These are phyloP conservation scores for Philonicus albiceps DNA, from an alignment of 2,888 invertebrate species.

Conservation along the genomic window DNA sequence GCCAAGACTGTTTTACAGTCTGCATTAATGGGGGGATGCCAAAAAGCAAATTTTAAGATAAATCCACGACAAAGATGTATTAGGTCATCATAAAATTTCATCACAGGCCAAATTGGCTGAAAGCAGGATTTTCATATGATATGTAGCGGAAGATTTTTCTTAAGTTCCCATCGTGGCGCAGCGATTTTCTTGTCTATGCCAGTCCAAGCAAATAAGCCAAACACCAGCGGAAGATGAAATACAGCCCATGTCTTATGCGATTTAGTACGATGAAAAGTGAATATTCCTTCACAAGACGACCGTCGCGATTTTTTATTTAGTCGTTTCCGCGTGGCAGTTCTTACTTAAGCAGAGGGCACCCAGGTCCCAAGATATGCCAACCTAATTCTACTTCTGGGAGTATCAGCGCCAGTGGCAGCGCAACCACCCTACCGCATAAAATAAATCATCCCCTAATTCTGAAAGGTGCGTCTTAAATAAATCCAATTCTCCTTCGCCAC, in stretches of 20 bases:
- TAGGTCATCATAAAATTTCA: conserved; percentile 41
- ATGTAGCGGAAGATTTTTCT: conserved; percentile 40
- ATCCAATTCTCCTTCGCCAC: conserved; percentile 29
- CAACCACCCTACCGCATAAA: conserved; percentile 34
- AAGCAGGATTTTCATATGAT: conserved; percentile 34
- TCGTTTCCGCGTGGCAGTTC: conserved; percentile 31
- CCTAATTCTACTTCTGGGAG: conserved; percentile 26
- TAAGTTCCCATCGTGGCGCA: conserved; percentile 13
- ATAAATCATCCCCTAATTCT: conserved; percentile 43
- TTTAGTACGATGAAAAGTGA: conserved; percentile 25
- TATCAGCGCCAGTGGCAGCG: conserved; percentile 8
- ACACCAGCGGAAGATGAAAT: conserved; percentile 18
- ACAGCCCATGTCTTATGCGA: conserved; percentile 20
- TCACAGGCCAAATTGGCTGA: conserved; percentile 38
- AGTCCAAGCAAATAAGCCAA: conserved; percentile 34
- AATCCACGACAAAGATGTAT: conserved; percentile 35
- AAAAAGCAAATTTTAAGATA: conserved; percentile 5
- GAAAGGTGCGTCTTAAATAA: conserved; percentile 43
- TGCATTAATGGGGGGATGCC: neutral
- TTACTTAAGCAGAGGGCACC: conserved; percentile 20
- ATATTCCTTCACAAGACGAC: conserved; percentile 24
- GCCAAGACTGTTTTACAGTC: neutral
- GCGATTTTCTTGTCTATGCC: conserved; percentile 21
- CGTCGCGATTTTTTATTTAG: conserved; percentile 42
- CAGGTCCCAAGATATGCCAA: conserved; percentile 16